These are phyloP conservation scores for Myxocyprinus asiaticus DNA, from an alignment of 2,113 vertebrate genomes.

Conservation along the genomic window DNA sequence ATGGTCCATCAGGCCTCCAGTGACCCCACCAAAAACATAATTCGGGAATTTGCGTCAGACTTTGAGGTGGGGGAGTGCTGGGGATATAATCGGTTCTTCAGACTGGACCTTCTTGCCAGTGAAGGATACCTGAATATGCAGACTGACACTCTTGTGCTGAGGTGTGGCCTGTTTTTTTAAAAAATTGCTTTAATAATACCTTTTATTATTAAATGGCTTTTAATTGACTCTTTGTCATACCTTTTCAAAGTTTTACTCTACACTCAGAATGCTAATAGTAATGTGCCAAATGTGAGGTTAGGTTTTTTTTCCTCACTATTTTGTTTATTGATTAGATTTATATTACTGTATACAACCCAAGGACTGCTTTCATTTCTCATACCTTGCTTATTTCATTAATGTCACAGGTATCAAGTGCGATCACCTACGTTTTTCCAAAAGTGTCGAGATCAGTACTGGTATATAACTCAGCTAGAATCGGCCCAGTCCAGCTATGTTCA, in stretches of 20 bases:
- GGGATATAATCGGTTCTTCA: slow-evolving; percentile 98
- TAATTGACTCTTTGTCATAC: too few relatives aligned
- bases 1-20: slow-evolving; percentile 98
- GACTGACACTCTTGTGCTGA: slow-evolving; percentile 93
- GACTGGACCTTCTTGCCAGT: slow-evolving; percentile 93
- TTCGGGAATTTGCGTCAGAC: slow-evolving; percentile 95
- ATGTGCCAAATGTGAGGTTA: too few relatives aligned
- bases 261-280: too few relatives aligned
- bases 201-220: too few relatives aligned
- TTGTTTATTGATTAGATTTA: too few relatives aligned
- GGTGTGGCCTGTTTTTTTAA: slow-evolving; percentile 67
- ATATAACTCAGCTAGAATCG: slow-evolving; percentile 94
- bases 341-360: too few relatives aligned
- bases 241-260: too few relatives aligned
- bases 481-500: slow-evolving; percentile 93
- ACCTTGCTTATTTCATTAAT: background rate
- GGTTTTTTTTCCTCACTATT: too few relatives aligned
- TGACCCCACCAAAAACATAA: slow-evolving; percentile 96
- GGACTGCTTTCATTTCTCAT: slow-evolving; percentile 3
- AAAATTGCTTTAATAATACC: too few relatives aligned
- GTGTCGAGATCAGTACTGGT: slow-evolving; percentile 97
- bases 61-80: slow-evolving; percentile 98
- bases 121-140: slow-evolving; percentile 96
- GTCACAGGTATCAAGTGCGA: slow-evolving; percentile 91
- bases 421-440: slow-evolving; percentile 98